Percentiles rank a stretch among this genome's conserved stretches.
Conservation (phyloP, 1,140 invertebrate genomes). For the Homalodisca vitripennis region DNA sequence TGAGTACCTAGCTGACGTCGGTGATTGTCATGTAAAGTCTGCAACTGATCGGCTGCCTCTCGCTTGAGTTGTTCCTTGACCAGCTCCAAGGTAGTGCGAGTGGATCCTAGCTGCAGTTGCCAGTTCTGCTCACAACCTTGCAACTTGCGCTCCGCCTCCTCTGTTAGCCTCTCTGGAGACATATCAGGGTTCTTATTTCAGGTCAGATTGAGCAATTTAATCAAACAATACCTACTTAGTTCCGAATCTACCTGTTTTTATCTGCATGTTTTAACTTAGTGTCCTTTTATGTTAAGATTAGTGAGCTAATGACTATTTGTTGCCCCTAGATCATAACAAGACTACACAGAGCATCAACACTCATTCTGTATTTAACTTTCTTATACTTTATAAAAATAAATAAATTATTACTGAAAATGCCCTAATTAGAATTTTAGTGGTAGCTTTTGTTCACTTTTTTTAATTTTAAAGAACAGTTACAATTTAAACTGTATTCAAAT, state of each 20-base stretch:
- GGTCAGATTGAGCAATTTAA: background rate
- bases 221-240: no score
- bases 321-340: no score
- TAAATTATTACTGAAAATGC: no score
- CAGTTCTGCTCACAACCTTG: conserved; percentile 48
- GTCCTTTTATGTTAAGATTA: background rate
- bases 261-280: background rate
- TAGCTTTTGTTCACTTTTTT: no score
- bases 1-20: conserved; percentile 49
- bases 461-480: no score
- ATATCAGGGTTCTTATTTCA: background rate
- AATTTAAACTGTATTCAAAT: no score
- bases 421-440: no score
- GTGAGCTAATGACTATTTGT: no score
- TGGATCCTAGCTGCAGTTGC: conserved; percentile 47
- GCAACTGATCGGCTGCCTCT: conserved; percentile 48
- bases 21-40: conserved; percentile 48
- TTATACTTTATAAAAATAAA: no score
- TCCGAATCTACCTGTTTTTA: background rate
- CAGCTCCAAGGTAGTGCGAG: conserved; percentile 48
- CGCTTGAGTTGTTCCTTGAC: conserved; percentile 53
- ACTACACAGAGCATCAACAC: no score
- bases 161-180: conserved; percentile 47
- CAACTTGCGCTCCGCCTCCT: conserved; percentile 47
- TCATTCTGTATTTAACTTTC: no score